Conservation (phyloP, 2,797 vertebrate genomes). For the Rhinoraja longicauda region DNA sequence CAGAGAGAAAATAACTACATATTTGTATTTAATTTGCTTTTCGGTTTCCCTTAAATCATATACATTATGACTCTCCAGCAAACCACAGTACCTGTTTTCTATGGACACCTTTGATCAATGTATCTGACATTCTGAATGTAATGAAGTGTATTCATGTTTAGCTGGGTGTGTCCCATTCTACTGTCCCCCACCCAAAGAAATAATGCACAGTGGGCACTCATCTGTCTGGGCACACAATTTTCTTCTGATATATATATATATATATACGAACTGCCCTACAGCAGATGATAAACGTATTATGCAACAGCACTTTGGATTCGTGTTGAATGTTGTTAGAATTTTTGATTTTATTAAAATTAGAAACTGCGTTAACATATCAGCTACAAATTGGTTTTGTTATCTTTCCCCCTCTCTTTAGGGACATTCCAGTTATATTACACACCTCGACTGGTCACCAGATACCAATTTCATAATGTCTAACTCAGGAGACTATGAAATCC, state of each 20-base stretch:
- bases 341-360: background rate
- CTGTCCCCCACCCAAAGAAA: background rate
- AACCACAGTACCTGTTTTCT: background rate
- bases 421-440: slow-evolving; percentile 99
- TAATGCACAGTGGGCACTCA: background rate
- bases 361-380: background rate
- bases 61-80: background rate
- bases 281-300: background rate
- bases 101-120: background rate
- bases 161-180: background rate
- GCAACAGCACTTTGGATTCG: background rate
- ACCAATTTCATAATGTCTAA: slow-evolving; percentile 98
- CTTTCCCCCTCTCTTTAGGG: slow-evolving; percentile 62
- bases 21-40: background rate
- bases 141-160: background rate
- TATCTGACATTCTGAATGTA: background rate
- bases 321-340: background rate
- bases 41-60: background rate
- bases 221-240: background rate
- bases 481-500: slow-evolving; percentile 97
- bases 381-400: slow-evolving; percentile 40
- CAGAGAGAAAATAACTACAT: background rate
- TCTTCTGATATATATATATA: background rate
- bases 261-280: background rate
- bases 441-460: slow-evolving; percentile 97